Evolutionary conservation across 2,113 vertebrate genomes (phyloP), one percentile per base, ranked within the genome.

Genomic region (Corythornis vintsioides): DNA sequence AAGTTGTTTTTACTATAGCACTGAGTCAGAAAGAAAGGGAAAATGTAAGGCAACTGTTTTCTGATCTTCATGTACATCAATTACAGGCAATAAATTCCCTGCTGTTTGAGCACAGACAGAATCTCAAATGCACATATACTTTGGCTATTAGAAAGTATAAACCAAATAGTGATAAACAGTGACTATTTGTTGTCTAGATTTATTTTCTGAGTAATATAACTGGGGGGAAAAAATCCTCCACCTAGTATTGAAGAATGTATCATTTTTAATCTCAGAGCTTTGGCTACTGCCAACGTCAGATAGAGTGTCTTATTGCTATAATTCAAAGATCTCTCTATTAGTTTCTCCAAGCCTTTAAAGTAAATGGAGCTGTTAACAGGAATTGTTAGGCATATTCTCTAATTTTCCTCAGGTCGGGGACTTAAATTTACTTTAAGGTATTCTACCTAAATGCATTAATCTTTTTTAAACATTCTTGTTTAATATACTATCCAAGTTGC

Each of bases 251-350:
- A 97, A 97, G 94, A 93, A 98, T 98, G 97, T 96, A 97, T 97
- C 95, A 97, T 97, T 97, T 98, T 97, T 98, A 98, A 98, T 98
- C 97, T 97, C 83, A 77, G 95, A 70, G 92, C 96, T 97, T 97
- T 96, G 94, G 97, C 96, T 97, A 97, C 96, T 97, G 97, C 95
- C 96, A 96, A 74, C 96, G 94, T 95, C 96, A 98, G 97, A 97
- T 97, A 96, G 95, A 90, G 94, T 96, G 95, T 97, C 96, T 71
- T 94, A 94, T 96, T 95, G 97, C 97, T 97, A 98, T 98, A 98
- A 98, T 98, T 98, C 97, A 98, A 97, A 96, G 97, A 96, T 96
- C 97, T 97, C 95, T 97, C 97, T 98, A 97, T 98, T 98, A 97
- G 97, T 98, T 98, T 96, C 95, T 92, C 96, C 95, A 96, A 97